Evolutionary conservation across 2,113 vertebrate species (phyloP), one percentile per base, ranked within the genome.

Genomic region (Cercocebus atys): DNA sequence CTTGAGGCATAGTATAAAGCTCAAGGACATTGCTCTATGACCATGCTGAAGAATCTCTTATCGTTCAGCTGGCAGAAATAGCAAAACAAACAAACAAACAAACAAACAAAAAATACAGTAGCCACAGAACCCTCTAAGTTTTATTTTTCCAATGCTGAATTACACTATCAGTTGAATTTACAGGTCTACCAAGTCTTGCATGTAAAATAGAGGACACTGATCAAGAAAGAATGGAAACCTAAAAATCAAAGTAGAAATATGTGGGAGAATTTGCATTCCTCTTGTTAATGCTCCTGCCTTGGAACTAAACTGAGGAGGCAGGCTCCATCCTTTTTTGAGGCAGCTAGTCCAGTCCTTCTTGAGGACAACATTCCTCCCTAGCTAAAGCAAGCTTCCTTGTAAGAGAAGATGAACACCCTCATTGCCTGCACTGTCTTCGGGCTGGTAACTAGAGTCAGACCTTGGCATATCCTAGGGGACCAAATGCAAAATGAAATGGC

Each of bases 341-440:
- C 52, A 25, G 8, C 18, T 32, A 0, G 2, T n/a, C 78, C 2
- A 0, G 30, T 1, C 72, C 80, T 64, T 12, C 43, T 1, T 3
- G 47, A 25, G 25, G 9, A 43, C 4, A 10, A 32, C 1, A 1
- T 0, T 18, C 38, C 6, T 35, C 27, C 0, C 10, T 12, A 2
- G 11, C 17, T 27, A 8, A 10, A 10, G 3, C 32, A 10, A 52
- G 30, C 7, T 38, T 35, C 25, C 38, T 16, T 0, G 1, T 10
- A 23, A 70, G 70, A 57, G 22, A 8, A 38, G 22, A 20, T 2
- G 16, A 38, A 47, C 0, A 2, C 2, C 38, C 23, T 73, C 13
- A 32, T 1, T 30, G 13, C 30, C 22, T 5, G 2, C 5, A 2
- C 7, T 57, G 45, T 32, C 38, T 16, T 57, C 35, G 18, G 87